Evolutionary conservation across 2,888 invertebrate species (phyloP), one percentile per base, ranked within the genome.

Genomic region (Tromatobia lineatoria): DNA sequence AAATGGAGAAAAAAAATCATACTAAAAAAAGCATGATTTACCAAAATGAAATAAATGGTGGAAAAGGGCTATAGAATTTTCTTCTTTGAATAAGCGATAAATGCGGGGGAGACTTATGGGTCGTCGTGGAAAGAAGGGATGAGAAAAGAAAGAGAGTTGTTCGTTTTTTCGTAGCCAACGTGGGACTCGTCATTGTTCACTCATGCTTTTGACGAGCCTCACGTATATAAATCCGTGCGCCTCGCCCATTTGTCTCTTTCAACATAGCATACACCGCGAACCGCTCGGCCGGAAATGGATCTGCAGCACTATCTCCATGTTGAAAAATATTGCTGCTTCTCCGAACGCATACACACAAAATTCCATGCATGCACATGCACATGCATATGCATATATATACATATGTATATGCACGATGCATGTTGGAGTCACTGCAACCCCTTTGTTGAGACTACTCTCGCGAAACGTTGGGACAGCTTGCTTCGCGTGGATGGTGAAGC

Each of bases 361-460:
- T 15, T 25, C 8, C 38, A 15, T 38, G 38, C 7, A 52, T 38
- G 38, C 7, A 52, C 47, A 23, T 29, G 42, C 29, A 38, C 15
- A 73, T 20, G 57, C 50, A 54, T 42, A 20, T 15, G 23, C 47
- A 25, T 29, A 29, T 29, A 29, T 29, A 29, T 3, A 29, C 2
- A 29, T 29, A 29, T 29, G n/a, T n/a, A n/a, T 38, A 66, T 23
- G 45, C 18, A 38, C 25, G 34, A 64, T 71, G 59, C 42, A 45
- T 77, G 66, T 73, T 80, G 45, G 23, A 76, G 42, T 67, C 50
- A 52, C 50, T 69, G 77, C 84, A 75, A 76, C 69, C 45, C 64
- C 34, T 87, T 87, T 82, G 88, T 86, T 84, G 77, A 85, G 83
- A 80, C 77, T 80, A 82, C 80, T 79, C 83, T 67, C 80, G 83